Evolutionary conservation across 2,113 vertebrate genomes (phyloP).

Genomic region (Equus przewalskii): DNA sequence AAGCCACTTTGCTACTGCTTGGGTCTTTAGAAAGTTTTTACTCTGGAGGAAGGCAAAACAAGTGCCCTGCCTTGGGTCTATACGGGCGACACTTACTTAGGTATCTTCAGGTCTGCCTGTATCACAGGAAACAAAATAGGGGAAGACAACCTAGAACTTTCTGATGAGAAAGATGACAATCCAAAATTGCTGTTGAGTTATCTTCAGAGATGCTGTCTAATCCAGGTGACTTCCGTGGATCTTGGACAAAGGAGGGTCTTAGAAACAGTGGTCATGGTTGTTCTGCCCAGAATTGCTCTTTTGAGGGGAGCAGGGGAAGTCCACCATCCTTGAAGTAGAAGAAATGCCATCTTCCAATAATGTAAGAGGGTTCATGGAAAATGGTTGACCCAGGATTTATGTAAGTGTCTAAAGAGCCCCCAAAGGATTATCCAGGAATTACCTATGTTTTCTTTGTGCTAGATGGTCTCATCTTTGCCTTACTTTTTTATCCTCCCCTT

Average conservation of each 20-base stretch:
- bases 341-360: neutral
- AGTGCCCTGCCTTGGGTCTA: neutral
- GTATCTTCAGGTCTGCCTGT: neutral
- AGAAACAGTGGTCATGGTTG: neutral
- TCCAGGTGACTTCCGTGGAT: neutral
- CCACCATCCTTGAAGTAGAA: neutral
- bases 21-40: neutral
- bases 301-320: neutral
- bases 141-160: neutral
- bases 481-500: neutral
- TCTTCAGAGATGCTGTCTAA: neutral
- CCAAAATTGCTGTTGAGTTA: neutral
- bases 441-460: neutral
- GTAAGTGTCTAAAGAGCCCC: neutral
- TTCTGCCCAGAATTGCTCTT: neutral
- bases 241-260: neutral
- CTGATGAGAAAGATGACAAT: neutral
- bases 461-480: neutral
- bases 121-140: neutral
- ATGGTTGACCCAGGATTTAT: neutral
- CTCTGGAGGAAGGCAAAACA: neutral
- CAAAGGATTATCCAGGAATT: neutral
- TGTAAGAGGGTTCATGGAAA: neutral
- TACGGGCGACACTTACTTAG: neutral
- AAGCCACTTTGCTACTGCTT: neutral